Conservation (phyloP, 1,140 invertebrate genomes). For the Saccostrea cuccullata region DNA sequence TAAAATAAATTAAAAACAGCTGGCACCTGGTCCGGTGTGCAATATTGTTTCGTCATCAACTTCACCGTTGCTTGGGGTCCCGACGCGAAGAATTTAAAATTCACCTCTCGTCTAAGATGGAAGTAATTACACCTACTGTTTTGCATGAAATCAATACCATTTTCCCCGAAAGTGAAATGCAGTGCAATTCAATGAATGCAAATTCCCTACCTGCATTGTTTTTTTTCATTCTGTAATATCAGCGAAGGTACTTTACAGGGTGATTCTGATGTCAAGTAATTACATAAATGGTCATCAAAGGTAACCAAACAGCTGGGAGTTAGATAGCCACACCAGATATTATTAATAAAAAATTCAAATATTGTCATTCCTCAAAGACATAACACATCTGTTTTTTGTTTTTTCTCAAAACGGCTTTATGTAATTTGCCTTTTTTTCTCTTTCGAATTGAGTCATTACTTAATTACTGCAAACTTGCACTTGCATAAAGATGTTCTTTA, state of each 20-base stretch:
- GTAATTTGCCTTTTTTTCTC: background rate
- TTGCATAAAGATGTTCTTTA: background rate
- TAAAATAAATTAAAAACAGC: background rate
- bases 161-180: background rate
- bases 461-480: background rate
- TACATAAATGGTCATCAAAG: background rate
- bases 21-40: background rate
- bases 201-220: conserved; percentile 1
- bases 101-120: background rate
- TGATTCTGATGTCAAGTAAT: background rate
- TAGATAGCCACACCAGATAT: background rate
- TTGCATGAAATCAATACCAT: conserved; percentile 15
- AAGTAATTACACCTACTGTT: conserved; percentile 21
- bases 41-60: background rate
- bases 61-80: background rate
- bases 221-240: background rate
- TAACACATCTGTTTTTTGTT: background rate
- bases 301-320: conserved; percentile 5
- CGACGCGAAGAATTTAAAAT: background rate
- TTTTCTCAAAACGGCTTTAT: background rate
- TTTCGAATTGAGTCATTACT: background rate
- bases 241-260: background rate
- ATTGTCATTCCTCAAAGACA: background rate
- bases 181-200: background rate
- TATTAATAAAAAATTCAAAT: background rate